Percentiles rank a stretch among this genome's conserved stretches.
Conservation (phyloP, 2,888 invertebrate species). For the Eilema sororculum region DNA sequence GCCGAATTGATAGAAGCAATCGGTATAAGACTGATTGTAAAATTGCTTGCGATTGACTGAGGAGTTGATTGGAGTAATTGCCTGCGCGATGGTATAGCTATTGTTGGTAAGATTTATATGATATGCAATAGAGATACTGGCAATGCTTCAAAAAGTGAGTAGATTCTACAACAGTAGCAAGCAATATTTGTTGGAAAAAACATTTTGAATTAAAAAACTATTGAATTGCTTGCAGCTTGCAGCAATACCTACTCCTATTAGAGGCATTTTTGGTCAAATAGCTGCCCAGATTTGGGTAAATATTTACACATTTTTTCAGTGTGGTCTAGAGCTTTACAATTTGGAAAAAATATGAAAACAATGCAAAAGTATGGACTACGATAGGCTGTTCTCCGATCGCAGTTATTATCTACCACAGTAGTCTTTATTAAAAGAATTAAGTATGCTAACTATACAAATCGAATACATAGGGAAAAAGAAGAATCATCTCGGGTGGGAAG, state of each 20-base stretch:
- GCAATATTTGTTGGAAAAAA: too few relatives aligned
- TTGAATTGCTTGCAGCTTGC: not conserved
- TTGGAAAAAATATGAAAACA: not conserved
- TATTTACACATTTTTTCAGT: not conserved
- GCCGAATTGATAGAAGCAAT: conserved; percentile 33
- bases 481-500: too few relatives aligned
- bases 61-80: conserved; percentile 18
- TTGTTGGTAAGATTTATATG: not conserved
- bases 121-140: not conserved
- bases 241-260: not conserved
- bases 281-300: not conserved
- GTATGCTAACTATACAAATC: not conserved
- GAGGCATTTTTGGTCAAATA: too few relatives aligned
- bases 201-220: not conserved
- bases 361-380: not conserved
- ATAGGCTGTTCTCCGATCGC: not conserved
- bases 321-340: not conserved
- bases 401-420: not conserved
- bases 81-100: not conserved
- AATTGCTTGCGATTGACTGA: conserved; percentile 26
- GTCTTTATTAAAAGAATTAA: not conserved
- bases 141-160: not conserved
- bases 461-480: too few relatives aligned
- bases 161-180: not conserved
- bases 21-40: conserved; percentile 30